phyloP scores from a whole-genome alignment of 2,113 vertebrate species.

The Scophthalmus maximus region DNA sequence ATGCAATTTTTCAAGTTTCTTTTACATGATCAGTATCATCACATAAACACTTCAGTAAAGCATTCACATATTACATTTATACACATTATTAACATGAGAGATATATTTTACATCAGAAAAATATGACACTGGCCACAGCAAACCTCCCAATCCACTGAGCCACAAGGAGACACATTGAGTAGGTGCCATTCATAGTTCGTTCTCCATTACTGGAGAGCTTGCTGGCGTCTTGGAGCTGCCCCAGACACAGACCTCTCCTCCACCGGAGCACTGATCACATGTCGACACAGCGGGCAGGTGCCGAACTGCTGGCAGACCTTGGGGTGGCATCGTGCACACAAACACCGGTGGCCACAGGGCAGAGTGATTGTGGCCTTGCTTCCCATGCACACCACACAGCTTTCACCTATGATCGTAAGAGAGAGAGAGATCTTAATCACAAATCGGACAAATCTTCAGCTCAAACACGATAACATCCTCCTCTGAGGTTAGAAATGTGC shows the following conservation, averaged over 20 bases:
- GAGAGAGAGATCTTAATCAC: conserved; percentile 13
- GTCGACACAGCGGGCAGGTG: conserved; percentile 79
- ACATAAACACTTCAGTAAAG: not conserved
- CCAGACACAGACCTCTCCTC: not conserved
- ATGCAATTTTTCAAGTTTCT: not conserved
- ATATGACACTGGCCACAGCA: not conserved
- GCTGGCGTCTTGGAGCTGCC: not conserved
- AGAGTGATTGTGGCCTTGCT: conserved; percentile 35
- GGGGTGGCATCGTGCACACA: conserved; percentile 63
- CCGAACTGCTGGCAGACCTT: conserved; percentile 59
- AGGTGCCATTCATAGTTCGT: not conserved
- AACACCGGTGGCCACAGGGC: conserved; percentile 77
- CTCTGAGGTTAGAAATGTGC: too few relatives aligned
- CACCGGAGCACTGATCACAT: not conserved
- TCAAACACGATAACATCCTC: not conserved
- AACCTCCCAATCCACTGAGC: not conserved
- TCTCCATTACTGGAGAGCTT: not conserved
- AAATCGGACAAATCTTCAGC: not conserved
- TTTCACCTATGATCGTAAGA: conserved; percentile 25
- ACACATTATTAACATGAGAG: too few relatives aligned
- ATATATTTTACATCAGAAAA: too few relatives aligned
- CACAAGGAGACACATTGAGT: not conserved
- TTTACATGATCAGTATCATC: not conserved
- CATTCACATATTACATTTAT: conserved; percentile 5
- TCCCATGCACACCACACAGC: conserved; percentile 76